Evolutionary conservation across 2,888 invertebrate genomes (phyloP).

Genomic region (Hydrotaea cyrtoneurina): DNA sequence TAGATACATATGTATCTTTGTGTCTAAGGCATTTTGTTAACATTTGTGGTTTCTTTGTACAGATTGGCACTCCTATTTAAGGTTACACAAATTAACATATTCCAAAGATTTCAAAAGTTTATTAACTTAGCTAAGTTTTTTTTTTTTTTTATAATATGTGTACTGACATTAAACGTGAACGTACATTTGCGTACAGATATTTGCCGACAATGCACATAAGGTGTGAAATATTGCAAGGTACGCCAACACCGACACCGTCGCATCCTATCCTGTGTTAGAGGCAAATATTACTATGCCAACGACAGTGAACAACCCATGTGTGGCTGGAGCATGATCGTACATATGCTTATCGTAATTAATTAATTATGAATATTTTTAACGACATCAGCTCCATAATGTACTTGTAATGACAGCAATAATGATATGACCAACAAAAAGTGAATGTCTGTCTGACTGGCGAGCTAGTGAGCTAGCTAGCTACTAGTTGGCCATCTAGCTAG

Average conservation of each 20-base stretch:
- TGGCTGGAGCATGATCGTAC: too few species aligned
- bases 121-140: conserved; percentile 20
- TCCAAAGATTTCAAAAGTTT: conserved; percentile 6
- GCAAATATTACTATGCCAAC: neutral
- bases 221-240: conserved; percentile 47
- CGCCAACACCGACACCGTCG: conserved; percentile 14
- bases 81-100: conserved; percentile 60
- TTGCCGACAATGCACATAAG: conserved; percentile 16
- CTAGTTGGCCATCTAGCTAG: too few species aligned
- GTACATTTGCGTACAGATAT: neutral
- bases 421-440: conserved; percentile 27
- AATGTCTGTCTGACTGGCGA: conserved; percentile 14
- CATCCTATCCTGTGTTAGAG: neutral
- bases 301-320: neutral
- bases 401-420: neutral
- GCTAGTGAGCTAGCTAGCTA: too few species aligned
- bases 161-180: conserved; percentile 24
- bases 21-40: neutral
- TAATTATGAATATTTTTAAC: conserved; percentile 39
- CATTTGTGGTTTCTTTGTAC: neutral
- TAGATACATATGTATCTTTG: too few species aligned
- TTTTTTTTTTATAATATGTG: conserved; percentile 7
- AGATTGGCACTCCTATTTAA: conserved; percentile 49
- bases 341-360: neutral
- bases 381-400: conserved; percentile 18